These are phyloP conservation scores for Psammodynastes pulverulentus DNA, from an alignment of 2,113 vertebrate genomes.

Conservation along the genomic window DNA sequence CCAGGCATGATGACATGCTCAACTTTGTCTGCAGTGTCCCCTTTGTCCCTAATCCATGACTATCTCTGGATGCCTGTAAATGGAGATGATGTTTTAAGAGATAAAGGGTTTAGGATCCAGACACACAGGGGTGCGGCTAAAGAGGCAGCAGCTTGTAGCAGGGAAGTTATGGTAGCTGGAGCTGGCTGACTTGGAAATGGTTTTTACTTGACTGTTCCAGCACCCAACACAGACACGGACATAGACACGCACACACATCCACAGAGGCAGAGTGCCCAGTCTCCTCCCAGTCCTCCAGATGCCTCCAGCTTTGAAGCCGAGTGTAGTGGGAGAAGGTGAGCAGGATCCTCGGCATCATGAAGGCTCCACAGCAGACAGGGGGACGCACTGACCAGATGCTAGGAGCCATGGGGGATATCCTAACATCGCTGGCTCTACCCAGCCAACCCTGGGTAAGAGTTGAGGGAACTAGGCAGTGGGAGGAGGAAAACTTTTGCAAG, in stretches of 20 bases:
- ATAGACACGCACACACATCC: neutral
- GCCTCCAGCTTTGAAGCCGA: slow-evolving; percentile 9
- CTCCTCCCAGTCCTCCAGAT: slow-evolving; percentile 44
- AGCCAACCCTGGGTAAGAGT: slow-evolving; percentile 76
- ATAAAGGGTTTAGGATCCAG: slow-evolving; percentile 2
- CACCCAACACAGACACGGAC: neutral
- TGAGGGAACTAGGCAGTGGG: neutral
- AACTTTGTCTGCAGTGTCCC: neutral
- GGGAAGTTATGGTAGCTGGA: slow-evolving; percentile 45
- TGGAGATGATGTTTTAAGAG: neutral
- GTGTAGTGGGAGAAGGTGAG: slow-evolving; percentile 51
- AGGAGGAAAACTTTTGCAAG: neutral
- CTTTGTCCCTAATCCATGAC: neutral
- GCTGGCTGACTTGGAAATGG: slow-evolving; percentile 18
- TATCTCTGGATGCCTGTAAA: slow-evolving; percentile 12
- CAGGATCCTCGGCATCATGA: slow-evolving; percentile 66
- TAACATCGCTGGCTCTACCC: slow-evolving; percentile 78
- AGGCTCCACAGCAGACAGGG: slow-evolving; percentile 74
- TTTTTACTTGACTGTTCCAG: slow-evolving; percentile 37
- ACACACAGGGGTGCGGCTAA: neutral
- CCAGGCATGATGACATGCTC: neutral
- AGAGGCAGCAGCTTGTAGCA: slow-evolving; percentile 30
- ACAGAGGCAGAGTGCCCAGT: slow-evolving; percentile 12
- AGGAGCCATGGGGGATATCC: slow-evolving; percentile 80
- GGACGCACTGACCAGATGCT: slow-evolving; percentile 81